phyloP scores from a whole-genome alignment of 2,888 invertebrate genomes.

The Marronus borbonicus region DNA sequence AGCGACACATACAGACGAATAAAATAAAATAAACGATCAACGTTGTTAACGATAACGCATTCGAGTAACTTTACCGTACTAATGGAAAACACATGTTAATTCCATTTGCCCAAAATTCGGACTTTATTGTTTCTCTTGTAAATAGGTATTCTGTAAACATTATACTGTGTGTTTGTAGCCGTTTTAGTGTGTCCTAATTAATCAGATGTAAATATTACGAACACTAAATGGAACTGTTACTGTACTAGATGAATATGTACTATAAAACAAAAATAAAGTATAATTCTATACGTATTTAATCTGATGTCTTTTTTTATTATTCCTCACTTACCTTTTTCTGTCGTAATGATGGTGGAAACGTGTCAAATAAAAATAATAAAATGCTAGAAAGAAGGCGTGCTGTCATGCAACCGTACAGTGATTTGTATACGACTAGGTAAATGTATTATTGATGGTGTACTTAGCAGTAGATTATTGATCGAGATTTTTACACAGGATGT shows the following conservation, averaged over 20 bases:
- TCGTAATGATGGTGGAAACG: slow-evolving; percentile 2
- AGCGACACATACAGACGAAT: too few relatives aligned
- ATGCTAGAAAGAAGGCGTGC: slow-evolving; percentile 13
- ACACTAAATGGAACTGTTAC: slow-evolving; percentile 19
- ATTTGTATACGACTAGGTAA: slow-evolving; percentile 35
- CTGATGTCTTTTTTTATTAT: slow-evolving; percentile 10
- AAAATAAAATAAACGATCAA: neutral
- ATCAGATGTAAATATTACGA: slow-evolving; percentile 31
- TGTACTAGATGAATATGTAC: slow-evolving; percentile 34
- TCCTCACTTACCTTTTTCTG: neutral
- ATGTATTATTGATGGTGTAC: slow-evolving; percentile 40
- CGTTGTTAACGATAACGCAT: slow-evolving; percentile 17
- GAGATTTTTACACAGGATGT: slow-evolving; percentile 25
- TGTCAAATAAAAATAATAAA: slow-evolving; percentile 28
- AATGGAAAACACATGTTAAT: slow-evolving; percentile 22
- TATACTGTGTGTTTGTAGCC: slow-evolving; percentile 29
- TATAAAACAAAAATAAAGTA: slow-evolving; percentile 37
- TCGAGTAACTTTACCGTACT: slow-evolving; percentile 20
- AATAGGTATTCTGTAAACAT: slow-evolving; percentile 16
- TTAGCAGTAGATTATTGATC: slow-evolving; percentile 19
- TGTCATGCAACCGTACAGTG: slow-evolving; percentile 27
- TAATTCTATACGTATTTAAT: slow-evolving; percentile 26
- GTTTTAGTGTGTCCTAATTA: slow-evolving; percentile 40
- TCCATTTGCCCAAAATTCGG: slow-evolving; percentile 31
- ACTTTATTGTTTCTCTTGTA: slow-evolving; percentile 38